phyloP scores from a whole-genome alignment of 2,888 invertebrate species.

The Nomada ruficornis region DNA sequence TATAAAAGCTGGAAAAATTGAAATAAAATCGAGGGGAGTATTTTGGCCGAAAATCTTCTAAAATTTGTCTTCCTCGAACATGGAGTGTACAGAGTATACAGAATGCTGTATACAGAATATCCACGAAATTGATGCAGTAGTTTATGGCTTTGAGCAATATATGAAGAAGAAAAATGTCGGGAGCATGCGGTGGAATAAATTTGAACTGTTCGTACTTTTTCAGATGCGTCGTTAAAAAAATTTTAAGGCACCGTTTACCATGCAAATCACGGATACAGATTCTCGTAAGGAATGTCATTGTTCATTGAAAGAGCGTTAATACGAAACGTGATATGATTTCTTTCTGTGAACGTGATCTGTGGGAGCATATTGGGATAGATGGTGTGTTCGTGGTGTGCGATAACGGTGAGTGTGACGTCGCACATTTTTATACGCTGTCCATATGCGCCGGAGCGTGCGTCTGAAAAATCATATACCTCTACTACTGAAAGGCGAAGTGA shows the following conservation, averaged over 20 bases:
- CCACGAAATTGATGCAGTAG: no score
- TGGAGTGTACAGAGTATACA: no score
- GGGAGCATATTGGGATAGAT: slow-evolving; percentile 10
- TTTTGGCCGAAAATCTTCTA: no score
- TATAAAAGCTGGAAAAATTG: not conserved
- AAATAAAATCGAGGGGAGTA: not conserved
- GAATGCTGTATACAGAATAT: no score
- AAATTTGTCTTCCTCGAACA: no score
- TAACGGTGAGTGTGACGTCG: slow-evolving; percentile 14
- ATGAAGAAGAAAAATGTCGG: not conserved
- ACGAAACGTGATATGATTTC: slow-evolving; percentile 33
- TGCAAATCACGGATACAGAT: not conserved
- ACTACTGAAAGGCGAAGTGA: not conserved
- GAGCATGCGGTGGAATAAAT: not conserved
- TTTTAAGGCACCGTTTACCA: not conserved
- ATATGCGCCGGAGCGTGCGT: slow-evolving; percentile 6
- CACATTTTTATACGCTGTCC: slow-evolving; percentile 26
- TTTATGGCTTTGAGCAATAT: not conserved
- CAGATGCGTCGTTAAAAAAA: not conserved
- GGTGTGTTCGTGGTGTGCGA: slow-evolving; percentile 11
- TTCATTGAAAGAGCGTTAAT: slow-evolving; percentile 25
- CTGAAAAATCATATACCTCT: not conserved
- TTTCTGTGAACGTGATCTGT: slow-evolving; percentile 30
- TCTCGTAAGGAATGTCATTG: not conserved
- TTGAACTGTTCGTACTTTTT: not conserved